Evolutionary conservation across 2,888 invertebrate genomes (phyloP), one percentile per base, ranked within the genome.

Genomic region (Craniophora ligustri): DNA sequence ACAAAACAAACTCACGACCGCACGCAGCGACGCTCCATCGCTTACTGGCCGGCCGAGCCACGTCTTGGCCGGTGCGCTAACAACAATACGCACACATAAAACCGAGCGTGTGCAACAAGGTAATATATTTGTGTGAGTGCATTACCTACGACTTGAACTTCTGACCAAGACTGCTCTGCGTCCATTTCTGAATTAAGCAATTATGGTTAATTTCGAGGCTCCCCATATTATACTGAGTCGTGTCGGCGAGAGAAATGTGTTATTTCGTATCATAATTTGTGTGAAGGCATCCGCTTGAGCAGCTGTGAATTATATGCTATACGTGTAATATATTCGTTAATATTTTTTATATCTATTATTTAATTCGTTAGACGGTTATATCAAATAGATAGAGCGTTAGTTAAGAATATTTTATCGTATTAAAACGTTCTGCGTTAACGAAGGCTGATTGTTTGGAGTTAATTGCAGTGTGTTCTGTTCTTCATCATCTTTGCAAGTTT

Each of bases 211-310:
- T 93, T 92, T 92, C 84, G 88, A 90, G 85, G 87, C 90, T 87
- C 86, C 88, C 87, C 85, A 81, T 87, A 88, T 86, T 88, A 89
- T 86, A 81, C 87, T 78, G 83, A 83, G 87, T 84, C 87, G 90
- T 85, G 86, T 78, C 84, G 86, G 86, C 79, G 78, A 81, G 90
- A 87, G 91, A 88, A 83, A 89, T 92, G 91, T 93, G 92, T 93
- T 93, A 92, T 93, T 93, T 92, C 84, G 91, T 84, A 90, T 88
- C 87, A 88, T 93, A 93, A 93, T 92, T 93, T 92, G 91, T 91
- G 91, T 87, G 91, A 91, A 90, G 90, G 89, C 87, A 89, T 90
- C 89, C 89, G 88, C 83, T 82, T 85, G 88, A 90, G 85, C 90
- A 92, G 90, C 90, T 92, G 92, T 91, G 91, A 92, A 93, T 92